These are phyloP conservation scores for Gerris lacustris DNA, from an alignment of 2,888 invertebrate genomes.

Conservation along the genomic window DNA sequence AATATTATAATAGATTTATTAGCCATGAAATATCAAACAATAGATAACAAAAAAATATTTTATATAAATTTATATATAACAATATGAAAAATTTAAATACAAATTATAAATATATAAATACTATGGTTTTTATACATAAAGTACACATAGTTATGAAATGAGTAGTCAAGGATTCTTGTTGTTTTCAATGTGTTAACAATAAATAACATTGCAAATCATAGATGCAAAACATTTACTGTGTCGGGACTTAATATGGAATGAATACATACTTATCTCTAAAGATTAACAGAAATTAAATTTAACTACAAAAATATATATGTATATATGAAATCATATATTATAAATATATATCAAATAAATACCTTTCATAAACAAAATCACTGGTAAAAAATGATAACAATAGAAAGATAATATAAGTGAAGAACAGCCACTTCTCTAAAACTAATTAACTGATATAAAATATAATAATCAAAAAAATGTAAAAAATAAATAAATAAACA, in stretches of 20 bases:
- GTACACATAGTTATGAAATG: constrained; percentile 1
- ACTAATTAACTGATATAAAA: not conserved
- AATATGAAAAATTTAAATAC: constrained; percentile 1
- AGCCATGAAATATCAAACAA: constrained; percentile 3
- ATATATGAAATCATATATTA: not conserved
- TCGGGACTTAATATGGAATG: not conserved
- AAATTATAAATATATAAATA: constrained; percentile 3
- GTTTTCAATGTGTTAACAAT: not conserved
- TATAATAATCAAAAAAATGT: not conserved
- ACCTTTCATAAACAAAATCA: not conserved
- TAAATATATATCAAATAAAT: not conserved
- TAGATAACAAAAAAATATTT: constrained; percentile 3
- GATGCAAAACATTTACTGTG: not conserved
- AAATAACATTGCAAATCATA: not conserved
- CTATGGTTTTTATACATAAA: not conserved
- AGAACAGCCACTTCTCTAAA: constrained; percentile 5
- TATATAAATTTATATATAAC: not conserved
- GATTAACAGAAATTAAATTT: constrained; percentile 3
- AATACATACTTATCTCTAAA: not conserved
- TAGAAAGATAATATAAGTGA: not conserved
- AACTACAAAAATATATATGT: not conserved
- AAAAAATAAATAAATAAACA: not conserved
- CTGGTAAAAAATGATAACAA: not conserved
- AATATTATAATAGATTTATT: not conserved
- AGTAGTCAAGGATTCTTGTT: not conserved